Percentiles rank a stretch among this genome's conserved stretches.
Conservation (phyloP, 2,888 invertebrate species). For the Antheraea assamensis region DNA sequence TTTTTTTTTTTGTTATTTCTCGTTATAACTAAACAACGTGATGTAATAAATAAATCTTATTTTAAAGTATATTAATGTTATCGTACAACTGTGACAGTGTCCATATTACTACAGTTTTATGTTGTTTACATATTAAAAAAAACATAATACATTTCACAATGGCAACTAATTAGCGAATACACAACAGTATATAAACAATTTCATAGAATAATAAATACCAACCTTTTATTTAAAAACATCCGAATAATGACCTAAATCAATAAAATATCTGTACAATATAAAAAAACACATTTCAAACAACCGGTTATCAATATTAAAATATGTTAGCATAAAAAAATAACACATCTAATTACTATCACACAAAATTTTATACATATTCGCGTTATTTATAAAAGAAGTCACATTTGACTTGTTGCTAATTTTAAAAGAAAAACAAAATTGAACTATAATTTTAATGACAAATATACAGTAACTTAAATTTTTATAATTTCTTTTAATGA, state of each 20-base stretch:
- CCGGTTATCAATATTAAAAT: slow-evolving; percentile 11
- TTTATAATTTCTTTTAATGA: background rate
- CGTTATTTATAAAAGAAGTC: background rate
- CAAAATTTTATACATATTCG: background rate
- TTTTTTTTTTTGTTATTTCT: too few species aligned
- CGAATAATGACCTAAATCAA: slow-evolving; percentile 76
- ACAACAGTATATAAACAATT: background rate
- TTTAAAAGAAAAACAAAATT: background rate
- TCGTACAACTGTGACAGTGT: background rate
- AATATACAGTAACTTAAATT: background rate
- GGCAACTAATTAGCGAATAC: background rate
- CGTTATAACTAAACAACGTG: too few species aligned
- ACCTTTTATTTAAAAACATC: slow-evolving; percentile 70
- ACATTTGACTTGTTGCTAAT: background rate
- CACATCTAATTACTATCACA: background rate
- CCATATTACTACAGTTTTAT: background rate
- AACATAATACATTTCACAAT: background rate
- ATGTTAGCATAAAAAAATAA: background rate
- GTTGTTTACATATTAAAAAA: background rate
- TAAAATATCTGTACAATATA: slow-evolving; percentile 50
- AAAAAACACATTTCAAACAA: slow-evolving; percentile 20
- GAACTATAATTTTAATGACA: background rate
- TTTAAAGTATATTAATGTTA: too few species aligned
- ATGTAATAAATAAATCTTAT: too few species aligned
- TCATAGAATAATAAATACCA: slow-evolving; percentile 49